Conservation (phyloP, 1,140 invertebrate genomes). For the Drosophila tani region DNA sequence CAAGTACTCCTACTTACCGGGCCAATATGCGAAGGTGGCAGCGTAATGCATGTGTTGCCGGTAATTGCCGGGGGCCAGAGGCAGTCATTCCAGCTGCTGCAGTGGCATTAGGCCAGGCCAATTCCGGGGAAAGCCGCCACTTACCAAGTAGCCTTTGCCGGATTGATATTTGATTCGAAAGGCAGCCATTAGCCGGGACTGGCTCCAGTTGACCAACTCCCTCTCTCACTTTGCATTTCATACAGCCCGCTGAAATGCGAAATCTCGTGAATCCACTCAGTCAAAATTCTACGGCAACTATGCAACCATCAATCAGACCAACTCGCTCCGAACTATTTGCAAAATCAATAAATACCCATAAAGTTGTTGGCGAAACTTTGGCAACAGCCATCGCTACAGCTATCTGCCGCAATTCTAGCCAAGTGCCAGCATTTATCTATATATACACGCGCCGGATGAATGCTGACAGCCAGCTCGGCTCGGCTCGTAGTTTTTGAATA, state of each 20-base stretch:
- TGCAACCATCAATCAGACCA: slow-evolving; percentile 70
- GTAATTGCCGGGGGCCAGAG: slow-evolving; percentile 60
- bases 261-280: slow-evolving; percentile 33
- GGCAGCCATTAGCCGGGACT: slow-evolving; percentile 21
- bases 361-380: slow-evolving; percentile 66
- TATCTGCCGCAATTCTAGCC: slow-evolving; percentile 39
- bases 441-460: slow-evolving; percentile 45
- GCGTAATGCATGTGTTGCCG: slow-evolving; percentile 74
- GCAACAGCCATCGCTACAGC: slow-evolving; percentile 29
- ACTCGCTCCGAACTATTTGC: slow-evolving; percentile 66
- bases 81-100: slow-evolving; percentile 33
- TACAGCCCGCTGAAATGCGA: neutral
- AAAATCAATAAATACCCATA: slow-evolving; percentile 80
- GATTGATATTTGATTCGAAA: slow-evolving; percentile 33
- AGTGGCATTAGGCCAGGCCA: slow-evolving; percentile 43
- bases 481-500: slow-evolving; percentile 63
- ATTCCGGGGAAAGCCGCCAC: slow-evolving; percentile 43
- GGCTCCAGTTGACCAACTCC: neutral
- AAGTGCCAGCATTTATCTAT: slow-evolving; percentile 47
- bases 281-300: slow-evolving; percentile 28
- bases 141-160: slow-evolving; percentile 21
- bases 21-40: slow-evolving; percentile 39
- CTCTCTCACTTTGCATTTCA: neutral
- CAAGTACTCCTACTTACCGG: slow-evolving; percentile 13
- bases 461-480: slow-evolving; percentile 70